A percentile compares a stretch with the other conserved stretches of the same genome.
phyloP scores from a whole-genome alignment of 2,797 vertebrate species.

The Nannoperca obscura region DNA sequence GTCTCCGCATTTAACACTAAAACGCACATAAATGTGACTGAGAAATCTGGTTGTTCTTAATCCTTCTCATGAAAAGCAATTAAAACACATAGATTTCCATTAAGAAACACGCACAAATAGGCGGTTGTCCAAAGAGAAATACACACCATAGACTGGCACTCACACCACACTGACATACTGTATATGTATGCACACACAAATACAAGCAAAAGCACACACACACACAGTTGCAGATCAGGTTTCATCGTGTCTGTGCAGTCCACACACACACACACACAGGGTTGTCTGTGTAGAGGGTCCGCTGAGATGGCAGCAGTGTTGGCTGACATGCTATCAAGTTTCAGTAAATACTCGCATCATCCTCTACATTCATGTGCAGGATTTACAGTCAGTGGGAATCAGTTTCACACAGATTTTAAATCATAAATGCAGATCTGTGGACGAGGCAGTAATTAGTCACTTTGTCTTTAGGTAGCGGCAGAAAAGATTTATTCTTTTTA shows the following conservation, averaged over 20 bases:
- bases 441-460: not conserved
- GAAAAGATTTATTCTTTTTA: not conserved
- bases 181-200: slow-evolving; percentile 27
- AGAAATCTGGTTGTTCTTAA: slow-evolving; percentile 21
- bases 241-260: slow-evolving; percentile 45
- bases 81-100: not conserved
- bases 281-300: slow-evolving; percentile 36
- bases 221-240: slow-evolving; percentile 38
- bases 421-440: not conserved
- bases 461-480: not conserved
- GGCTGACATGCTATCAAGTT: slow-evolving; percentile 52
- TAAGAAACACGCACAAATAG: not conserved
- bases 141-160: not conserved
- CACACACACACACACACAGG: slow-evolving; percentile 12
- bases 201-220: slow-evolving; percentile 13
- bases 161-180: slow-evolving; percentile 24
- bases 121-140: not conserved
- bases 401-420: slow-evolving; percentile 3
- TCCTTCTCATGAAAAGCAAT: slow-evolving; percentile 8
- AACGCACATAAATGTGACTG: slow-evolving; percentile 26
- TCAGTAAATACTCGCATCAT: slow-evolving; percentile 46
- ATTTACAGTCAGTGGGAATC: slow-evolving; percentile 17
- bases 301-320: slow-evolving; percentile 56
- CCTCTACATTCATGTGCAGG: not conserved
- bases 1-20: slow-evolving; percentile 25